Evolutionary conservation across 2,113 vertebrate species (phyloP), one percentile per base, ranked within the genome.

Genomic region (Brienomyrus longianalis): DNA sequence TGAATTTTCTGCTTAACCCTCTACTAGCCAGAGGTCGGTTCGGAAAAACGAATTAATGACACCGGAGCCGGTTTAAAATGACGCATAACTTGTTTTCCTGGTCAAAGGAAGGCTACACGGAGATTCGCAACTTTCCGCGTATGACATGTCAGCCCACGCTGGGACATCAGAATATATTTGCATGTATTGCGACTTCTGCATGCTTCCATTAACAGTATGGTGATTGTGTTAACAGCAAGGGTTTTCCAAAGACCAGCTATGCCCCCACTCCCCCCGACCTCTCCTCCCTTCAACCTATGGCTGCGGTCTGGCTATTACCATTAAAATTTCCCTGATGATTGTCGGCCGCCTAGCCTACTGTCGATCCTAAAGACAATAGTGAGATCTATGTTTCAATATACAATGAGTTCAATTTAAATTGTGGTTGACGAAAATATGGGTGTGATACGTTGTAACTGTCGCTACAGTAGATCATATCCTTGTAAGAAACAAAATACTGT

Each of bases 1-100:
- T 51, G 54, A 90, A 89, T 89, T 91, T 50, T 70, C 31, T 54
- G 47, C 84, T 83, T 48, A 88, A 90, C 89, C 88, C 88, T 54
- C 43, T 35, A 9, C 84, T 66, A 90, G 91, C 54, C 88, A 77
- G 10, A 84, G 45, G 45, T 13, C 13, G 15, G 45, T 48, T 45
- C 0, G 1, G 50, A 87, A 56, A 51, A 87, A 39, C 10, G 19
- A 17, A 31, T 86, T 31, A 52, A 35, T 31, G 10, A 87, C 50
- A 52, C 50, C 0, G 0, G 21, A 39, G 70, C 31, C 70, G 39
- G n/a, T 35, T 31, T 19, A 2, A 52, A 39, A 87, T 51, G 48
- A 35, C 13, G 5, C 17, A 27, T 31, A 43, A 43, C 74, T 80
- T 43, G 35, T 80, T 19, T 19, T 19, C 35, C 31, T 80, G 74